Evolutionary conservation across 2,888 invertebrate species (phyloP).

Genomic region (Drosophila rubida): DNA sequence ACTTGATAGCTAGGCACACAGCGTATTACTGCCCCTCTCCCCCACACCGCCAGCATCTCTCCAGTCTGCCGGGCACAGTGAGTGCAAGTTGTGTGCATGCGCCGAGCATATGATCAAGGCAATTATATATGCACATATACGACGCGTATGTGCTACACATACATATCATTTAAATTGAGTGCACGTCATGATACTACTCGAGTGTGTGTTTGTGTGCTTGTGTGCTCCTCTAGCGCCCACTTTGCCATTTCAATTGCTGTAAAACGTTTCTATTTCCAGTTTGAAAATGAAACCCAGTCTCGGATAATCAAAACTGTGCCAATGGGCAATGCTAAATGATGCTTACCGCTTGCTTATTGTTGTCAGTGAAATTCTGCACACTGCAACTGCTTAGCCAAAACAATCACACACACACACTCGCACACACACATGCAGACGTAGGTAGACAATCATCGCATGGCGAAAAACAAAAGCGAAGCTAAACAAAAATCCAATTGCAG

Average conservation of each 20-base stretch:
- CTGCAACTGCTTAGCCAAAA: slow-evolving; percentile 3
- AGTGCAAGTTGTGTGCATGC: slow-evolving; percentile 61
- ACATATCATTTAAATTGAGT: slow-evolving; percentile 66
- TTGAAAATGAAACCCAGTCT: slow-evolving; percentile 25
- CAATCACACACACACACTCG: slow-evolving; percentile 14
- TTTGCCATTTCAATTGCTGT: slow-evolving; percentile 56
- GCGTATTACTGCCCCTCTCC: neutral
- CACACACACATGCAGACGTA: slow-evolving; percentile 7
- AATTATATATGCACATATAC: slow-evolving; percentile 60
- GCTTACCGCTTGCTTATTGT: slow-evolving; percentile 48
- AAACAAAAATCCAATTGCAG: slow-evolving; percentile 63
- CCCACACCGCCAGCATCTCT: neutral
- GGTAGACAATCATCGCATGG: slow-evolving; percentile 20
- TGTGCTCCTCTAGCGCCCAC: slow-evolving; percentile 31
- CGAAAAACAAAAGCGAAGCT: slow-evolving; percentile 48
- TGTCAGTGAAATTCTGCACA: slow-evolving; percentile 58
- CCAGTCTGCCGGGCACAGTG: neutral
- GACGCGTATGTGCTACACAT: slow-evolving; percentile 17
- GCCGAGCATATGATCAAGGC: slow-evolving; percentile 71
- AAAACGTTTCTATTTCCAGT: slow-evolving; percentile 58
- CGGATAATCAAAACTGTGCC: slow-evolving; percentile 66
- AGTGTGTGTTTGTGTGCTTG: neutral
- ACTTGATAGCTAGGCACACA: slow-evolving; percentile 53
- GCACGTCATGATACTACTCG: slow-evolving; percentile 57
- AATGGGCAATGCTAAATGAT: slow-evolving; percentile 56